Evolutionary conservation across 1,140 invertebrate genomes (phyloP), one percentile per base, ranked within the genome.

Genomic region (Drosophila navojoa): DNA sequence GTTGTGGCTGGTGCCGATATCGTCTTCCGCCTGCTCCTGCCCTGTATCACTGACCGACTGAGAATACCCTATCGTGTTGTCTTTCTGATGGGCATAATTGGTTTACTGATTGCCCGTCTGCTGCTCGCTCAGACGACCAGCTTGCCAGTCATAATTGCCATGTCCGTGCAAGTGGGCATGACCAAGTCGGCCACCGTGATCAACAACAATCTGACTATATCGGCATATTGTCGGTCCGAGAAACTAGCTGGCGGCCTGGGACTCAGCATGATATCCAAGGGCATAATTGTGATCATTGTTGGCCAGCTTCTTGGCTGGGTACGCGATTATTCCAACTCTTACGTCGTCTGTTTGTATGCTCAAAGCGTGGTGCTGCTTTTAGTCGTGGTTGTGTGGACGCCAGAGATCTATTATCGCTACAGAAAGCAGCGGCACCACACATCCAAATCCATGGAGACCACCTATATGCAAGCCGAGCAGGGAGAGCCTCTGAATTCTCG

Each of bases 231-330:
- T 70, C 92, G 92, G 1, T 68, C 81, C 32, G 92, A 93, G 6
- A 94, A 93, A 63, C 92, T 96, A 15, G 95, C 95, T 0, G 94
- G 94, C 15, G 95, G 95, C 0, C 92, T 96, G 29, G 95, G 96
- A 13, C 92, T 96, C 1, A 95, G 94, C 60, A 96, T 96, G 95
- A 93, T 96, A 16, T 93, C 93, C 2, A 96, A 96, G 92, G 95
- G 95, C 19, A 81, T 96, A 1, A 93, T 95, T 25, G 94, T 95
- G 0, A 93, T 95, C 1, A 93, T 93, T 0, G 81, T 95, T 13
- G 95, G 95, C 15, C 95, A 95, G 71, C 82, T 95, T 62, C 92
- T 96, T 13, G 96, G 96, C 38, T 95, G 94, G 92, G 92, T 95
- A 42, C 93, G 95, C 77, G 95, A 96, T 76, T 93, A 93, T 29